A percentile compares a stretch with the other conserved stretches of the same genome.
These are phyloP conservation scores for Amiota minor DNA, from an alignment of 2,888 invertebrate species.

Conservation along the genomic window DNA sequence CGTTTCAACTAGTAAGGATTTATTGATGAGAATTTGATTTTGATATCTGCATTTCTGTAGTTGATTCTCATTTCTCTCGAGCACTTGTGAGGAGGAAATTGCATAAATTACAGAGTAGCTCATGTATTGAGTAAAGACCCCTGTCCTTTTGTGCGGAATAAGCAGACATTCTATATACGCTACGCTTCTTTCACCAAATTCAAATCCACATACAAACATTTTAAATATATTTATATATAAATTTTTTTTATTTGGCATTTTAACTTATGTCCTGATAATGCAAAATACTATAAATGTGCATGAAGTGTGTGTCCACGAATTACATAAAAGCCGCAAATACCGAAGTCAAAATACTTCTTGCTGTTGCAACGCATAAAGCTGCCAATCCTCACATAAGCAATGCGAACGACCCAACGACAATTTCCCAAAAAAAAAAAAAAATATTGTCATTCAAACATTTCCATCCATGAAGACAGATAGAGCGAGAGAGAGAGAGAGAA, in stretches of 20 bases:
- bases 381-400: slow-evolving; percentile 44
- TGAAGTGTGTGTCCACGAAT: slow-evolving; percentile 58
- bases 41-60: slow-evolving; percentile 31
- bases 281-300: slow-evolving; percentile 38
- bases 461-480: slow-evolving; percentile 37
- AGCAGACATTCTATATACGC: slow-evolving; percentile 25
- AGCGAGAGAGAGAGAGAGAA: slow-evolving; percentile 18
- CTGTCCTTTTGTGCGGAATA: too few relatives aligned
- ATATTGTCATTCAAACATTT: not conserved
- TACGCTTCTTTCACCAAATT: slow-evolving; percentile 53
- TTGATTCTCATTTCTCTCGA: not conserved
- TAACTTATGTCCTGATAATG: not conserved
- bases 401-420: slow-evolving; percentile 46
- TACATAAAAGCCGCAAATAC: slow-evolving; percentile 67
- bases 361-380: slow-evolving; percentile 46
- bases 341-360: slow-evolving; percentile 61
- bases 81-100: slow-evolving; percentile 39
- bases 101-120: slow-evolving; percentile 63
- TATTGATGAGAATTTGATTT: slow-evolving; percentile 45
- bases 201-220: slow-evolving; percentile 54
- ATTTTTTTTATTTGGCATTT: slow-evolving; percentile 12
- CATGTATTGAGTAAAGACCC: slow-evolving; percentile 8
- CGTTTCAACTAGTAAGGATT: slow-evolving; percentile 5
- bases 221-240: slow-evolving; percentile 14
- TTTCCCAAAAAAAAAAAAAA: slow-evolving; percentile 18